Conservation (phyloP, 2,888 invertebrate species). For the Epirrhoe alternata region DNA sequence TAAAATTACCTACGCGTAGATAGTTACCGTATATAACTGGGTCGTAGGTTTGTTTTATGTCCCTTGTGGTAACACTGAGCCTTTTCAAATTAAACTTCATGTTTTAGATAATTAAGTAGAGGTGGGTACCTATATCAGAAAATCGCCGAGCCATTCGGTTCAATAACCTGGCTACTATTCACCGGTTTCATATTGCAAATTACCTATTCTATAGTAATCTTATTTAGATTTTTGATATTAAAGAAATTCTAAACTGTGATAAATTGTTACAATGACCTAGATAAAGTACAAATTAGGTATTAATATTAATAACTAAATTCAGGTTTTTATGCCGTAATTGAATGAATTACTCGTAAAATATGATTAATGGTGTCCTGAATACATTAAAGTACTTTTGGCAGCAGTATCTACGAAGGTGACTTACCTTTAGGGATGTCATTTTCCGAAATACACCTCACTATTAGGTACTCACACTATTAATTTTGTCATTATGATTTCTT, state of each 20-base stretch:
- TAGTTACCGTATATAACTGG: neutral
- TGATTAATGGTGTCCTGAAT: neutral
- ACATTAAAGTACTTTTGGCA: neutral
- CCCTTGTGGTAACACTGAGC: neutral
- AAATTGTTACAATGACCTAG: slow-evolving; percentile 2
- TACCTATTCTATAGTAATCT: slow-evolving; percentile 4
- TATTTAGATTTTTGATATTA: slow-evolving; percentile 8
- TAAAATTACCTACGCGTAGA: too few relatives aligned
- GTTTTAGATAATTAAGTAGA: neutral
- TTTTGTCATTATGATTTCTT: too few relatives aligned
- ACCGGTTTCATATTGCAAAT: slow-evolving; percentile 2
- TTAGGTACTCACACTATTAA: too few relatives aligned
- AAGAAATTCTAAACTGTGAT: slow-evolving; percentile 10
- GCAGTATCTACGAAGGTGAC: neutral
- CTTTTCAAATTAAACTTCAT: neutral
- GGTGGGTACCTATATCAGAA: neutral
- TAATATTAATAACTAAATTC: neutral
- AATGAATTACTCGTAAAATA: neutral
- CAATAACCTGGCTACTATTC: slow-evolving; percentile 3
- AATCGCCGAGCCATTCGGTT: slow-evolving; percentile 6
- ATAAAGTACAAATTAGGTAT: neutral
- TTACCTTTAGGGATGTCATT: too few relatives aligned
- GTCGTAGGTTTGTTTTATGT: neutral
- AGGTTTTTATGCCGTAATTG: neutral
- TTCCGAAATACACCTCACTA: too few relatives aligned